Conservation (phyloP, 2,888 invertebrate species). For the Onchidella celtica region DNA sequence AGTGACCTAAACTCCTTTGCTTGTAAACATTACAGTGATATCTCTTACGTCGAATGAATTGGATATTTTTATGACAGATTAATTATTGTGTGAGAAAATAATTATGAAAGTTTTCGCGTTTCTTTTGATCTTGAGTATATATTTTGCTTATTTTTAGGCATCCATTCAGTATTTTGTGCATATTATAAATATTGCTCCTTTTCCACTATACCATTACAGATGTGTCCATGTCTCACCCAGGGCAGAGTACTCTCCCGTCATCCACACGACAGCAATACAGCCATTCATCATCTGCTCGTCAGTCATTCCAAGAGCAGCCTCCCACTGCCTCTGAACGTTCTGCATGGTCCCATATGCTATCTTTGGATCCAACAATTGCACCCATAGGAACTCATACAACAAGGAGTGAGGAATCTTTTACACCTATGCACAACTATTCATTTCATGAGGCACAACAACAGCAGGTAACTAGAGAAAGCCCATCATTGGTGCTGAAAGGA, state of each 20-base stretch:
- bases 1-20: background rate
- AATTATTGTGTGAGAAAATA: background rate
- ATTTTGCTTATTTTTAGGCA: background rate
- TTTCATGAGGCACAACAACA: background rate
- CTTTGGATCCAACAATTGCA: slow-evolving; percentile 36
- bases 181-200: too few species aligned
- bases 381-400: slow-evolving; percentile 14
- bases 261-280: slow-evolving; percentile 6
- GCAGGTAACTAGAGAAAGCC: slow-evolving; percentile 1
- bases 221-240: slow-evolving; percentile 2
- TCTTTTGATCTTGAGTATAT: background rate
- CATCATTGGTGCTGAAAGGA: slow-evolving; percentile 26
- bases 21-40: background rate
- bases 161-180: background rate
- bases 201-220: too few species aligned
- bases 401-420: slow-evolving; percentile 15
- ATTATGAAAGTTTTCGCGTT: background rate
- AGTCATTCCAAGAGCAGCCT: background rate
- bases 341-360: slow-evolving; percentile 47
- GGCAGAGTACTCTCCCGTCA: slow-evolving; percentile 3
- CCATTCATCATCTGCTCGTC: slow-evolving; percentile 23
- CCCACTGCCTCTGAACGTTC: slow-evolving; percentile 30
- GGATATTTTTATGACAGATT: background rate
- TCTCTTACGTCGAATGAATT: background rate
- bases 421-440: slow-evolving; percentile 15